Evolutionary conservation across 2,797 vertebrate species (phyloP), one percentile per base, ranked within the genome.

Genomic region (Melanotaenia trifasciata): DNA sequence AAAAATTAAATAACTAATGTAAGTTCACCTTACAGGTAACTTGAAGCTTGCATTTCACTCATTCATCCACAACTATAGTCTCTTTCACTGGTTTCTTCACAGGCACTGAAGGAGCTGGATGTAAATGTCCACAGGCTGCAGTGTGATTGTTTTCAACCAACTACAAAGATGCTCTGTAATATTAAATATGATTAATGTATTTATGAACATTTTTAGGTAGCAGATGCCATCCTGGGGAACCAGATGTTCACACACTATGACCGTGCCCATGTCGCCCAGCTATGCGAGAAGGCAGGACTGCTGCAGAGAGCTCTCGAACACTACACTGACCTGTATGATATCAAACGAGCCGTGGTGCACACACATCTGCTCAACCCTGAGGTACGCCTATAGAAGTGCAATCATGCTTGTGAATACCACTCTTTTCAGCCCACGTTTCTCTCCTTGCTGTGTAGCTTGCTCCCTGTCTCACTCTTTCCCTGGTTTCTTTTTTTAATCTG

Each of bases 211-310:
- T 71, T 75, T 61, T 65, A 98, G 97, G 97, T 98, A 66, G 97
- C 97, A 84, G 97, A 98, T 84, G 96, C 97, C 12, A 97, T 98
- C 84, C 94, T 98, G 4, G 96, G 96, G 73, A 98, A 98, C 88
- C 96, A 98, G 87, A 97, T 98, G 96, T 98, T 98, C 91, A 97
- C 96, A 0, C 96, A 97, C 83, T 98, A 98, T 0, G 96, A 98
- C 81, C 95, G 95, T 51, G 92, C 95, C 64, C 96, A 98, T 4
- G 91, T 98, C 12, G 97, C 97, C 76, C 96, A 98, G 94, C 93
- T 98, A 80, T 98, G 96, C 78, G 97, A 98, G 90, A 98, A 98
- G 83, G 97, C 96, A 0, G 96, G 96, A 33, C 93, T 98, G 66
- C 94, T 98, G 30, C 97, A 98, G 90, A 89, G 96, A 76, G 97